phyloP scores from a whole-genome alignment of 2,888 invertebrate species.

The Athripsodes cinereus region DNA sequence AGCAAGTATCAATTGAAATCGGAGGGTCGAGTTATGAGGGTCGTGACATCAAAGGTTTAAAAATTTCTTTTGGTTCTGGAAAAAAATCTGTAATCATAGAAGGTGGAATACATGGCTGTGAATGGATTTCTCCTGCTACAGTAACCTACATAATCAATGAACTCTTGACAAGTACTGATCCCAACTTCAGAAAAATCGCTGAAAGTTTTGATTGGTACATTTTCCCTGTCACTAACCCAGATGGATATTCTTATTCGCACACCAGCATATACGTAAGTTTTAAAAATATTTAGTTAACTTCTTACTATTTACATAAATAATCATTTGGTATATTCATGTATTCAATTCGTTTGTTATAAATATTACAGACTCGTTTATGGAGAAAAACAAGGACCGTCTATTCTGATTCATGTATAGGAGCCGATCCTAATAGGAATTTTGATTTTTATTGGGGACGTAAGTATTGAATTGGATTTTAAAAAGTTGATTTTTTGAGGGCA shows the following conservation, averaged over 20 bases:
- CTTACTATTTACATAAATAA: too few relatives aligned
- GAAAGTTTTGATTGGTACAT: conserved; percentile 70
- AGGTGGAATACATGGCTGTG: conserved; percentile 59
- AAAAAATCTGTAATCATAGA: conserved; percentile 58
- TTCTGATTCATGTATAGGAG: conserved; percentile 33
- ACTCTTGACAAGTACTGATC: conserved; percentile 54
- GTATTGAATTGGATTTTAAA: conserved; percentile 8
- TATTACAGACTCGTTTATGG: conserved; percentile 69
- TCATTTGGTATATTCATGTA: too few relatives aligned
- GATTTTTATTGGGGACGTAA: conserved; percentile 39
- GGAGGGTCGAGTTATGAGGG: conserved; percentile 57
- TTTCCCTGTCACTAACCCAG: conserved; percentile 67
- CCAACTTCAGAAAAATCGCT: conserved; percentile 51
- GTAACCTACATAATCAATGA: conserved; percentile 65
- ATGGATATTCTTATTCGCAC: conserved; percentile 65
- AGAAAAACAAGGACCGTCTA: conserved; percentile 53
- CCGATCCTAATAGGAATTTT: conserved; percentile 52
- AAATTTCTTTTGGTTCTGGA: conserved; percentile 39
- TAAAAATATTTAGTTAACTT: too few relatives aligned
- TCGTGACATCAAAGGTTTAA: conserved; percentile 53
- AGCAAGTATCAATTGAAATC: conserved; percentile 43
- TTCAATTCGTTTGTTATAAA: too few relatives aligned
- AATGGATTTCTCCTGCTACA: conserved; percentile 70
- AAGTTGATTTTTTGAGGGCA: too few relatives aligned
- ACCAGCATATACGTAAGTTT: too few relatives aligned